Conservation (phyloP, 30 jellyfish, hydroid and myxozoan genomes). For the Hydra vulgaris region DNA sequence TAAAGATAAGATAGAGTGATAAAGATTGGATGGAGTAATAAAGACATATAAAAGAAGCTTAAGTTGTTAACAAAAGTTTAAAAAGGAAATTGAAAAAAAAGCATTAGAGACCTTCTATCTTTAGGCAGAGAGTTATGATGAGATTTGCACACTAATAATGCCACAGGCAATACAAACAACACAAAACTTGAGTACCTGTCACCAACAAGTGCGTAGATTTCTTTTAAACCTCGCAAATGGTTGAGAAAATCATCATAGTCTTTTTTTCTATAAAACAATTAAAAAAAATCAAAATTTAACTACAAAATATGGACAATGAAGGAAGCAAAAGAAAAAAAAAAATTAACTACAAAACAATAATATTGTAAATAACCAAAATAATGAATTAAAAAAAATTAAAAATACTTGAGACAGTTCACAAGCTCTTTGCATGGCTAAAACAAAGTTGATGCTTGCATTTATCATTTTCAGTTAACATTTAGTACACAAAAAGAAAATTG, state of each 20-base stretch:
- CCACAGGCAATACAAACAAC: no score
- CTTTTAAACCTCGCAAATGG: constrained; percentile 19
- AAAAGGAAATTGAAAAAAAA: no score
- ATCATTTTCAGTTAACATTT: no score
- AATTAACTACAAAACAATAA: not conserved
- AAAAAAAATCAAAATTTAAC: not conserved
- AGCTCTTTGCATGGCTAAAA: constrained; percentile 30
- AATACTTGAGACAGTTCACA: not conserved
- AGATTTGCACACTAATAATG: no score
- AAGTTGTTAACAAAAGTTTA: no score
- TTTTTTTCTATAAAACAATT: constrained; percentile 14
- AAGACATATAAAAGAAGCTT: no score
- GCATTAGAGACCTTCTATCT: no score
- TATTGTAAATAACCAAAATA: not conserved
- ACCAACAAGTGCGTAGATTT: constrained; percentile 10
- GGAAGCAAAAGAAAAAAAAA: not conserved
- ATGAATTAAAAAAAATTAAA: not conserved
- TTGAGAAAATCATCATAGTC: constrained; percentile 4
- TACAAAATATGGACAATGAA: not conserved
- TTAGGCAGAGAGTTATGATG: no score
- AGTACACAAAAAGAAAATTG: not conserved
- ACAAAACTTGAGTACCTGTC: constrained; percentile 23
- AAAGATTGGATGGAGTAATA: no score
- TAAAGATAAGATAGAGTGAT: no score
- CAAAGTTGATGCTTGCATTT: no score